Base-by-base conservation (phyloP, 2,797 vertebrate species). In the Oryzias sinensis region DNA sequence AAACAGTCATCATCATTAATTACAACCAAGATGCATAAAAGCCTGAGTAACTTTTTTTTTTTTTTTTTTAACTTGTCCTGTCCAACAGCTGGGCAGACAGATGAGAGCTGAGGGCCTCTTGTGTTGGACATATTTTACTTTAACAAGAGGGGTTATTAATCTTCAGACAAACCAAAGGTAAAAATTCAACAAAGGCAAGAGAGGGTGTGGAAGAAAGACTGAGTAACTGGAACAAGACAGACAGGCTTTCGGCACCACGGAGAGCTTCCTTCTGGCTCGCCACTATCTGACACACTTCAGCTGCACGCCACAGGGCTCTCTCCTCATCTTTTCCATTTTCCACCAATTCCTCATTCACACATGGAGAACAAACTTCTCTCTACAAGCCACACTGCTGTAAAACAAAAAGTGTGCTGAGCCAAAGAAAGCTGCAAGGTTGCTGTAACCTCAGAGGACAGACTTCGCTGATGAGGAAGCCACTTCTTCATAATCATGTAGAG, bases 201-300 rank as follows among this genome's bases (percentile, higher is more conserved):
- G 49, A 50, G 8, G 48, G 15, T 11, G 29, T 33, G 43, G 45
- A 74, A 59, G 18, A 45, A 49, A 20, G 37, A 48, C 43, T 27
- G 50, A 74, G 46, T 6, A 3, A 47, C 51, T 48, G 55, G 22
- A 62, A 48, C 2, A 65, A 68, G 42, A 48, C 5, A 20, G 43
- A 44, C 13, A 33, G 51, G 18, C 17, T 74, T 81, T 84, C 74
- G 87, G 81, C 58, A 84, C 74, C 83, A 80, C 68, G 79, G 82
- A 84, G 69, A 80, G 80, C 59, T 46, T 50, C 49, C 58, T 69
- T 43, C 65, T 42, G 11, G 53, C 64, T 48, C 59, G 66, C 52
- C 65, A 49, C 61, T 69, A 73, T 60, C 62, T 63, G 54, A 24
- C 62, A 72, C 63, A 64, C 75, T 62, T 54, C 43, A 46, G 55